Base-by-base conservation (phyloP, 2,113 vertebrate species). In the Dipodomys stephensi region DNA sequence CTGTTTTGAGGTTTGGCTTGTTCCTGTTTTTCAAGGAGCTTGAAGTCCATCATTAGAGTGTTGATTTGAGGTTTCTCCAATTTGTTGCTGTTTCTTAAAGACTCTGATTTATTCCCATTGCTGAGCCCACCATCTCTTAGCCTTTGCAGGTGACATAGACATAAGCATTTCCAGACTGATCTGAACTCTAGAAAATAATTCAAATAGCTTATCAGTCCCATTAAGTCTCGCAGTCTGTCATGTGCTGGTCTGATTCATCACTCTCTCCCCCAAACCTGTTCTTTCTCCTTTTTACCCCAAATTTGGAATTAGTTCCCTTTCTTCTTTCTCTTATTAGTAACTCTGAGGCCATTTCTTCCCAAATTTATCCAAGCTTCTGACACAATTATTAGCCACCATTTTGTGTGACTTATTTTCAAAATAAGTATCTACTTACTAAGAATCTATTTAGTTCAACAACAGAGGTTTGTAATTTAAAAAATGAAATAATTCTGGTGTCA, bases 381-480 rank as follows among this genome's bases (percentile, higher is more conserved):
- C 32, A 87, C 32, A 78, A 35, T 67, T 65, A 77, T 87, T 77
- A 67, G 12, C 49, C 79, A 53, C 39, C 60, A 19, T 25, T 86
- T 9, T 60, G 23, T 82, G 28, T 39, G 76, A 67, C 35, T 90
- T 23, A 73, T 90, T 92, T 87, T 13, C 35, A 67, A 84, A 57
- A 44, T 53, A 80, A 73, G 20, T 6, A 13, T 72, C 32, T 72
- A 49, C 25, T 53, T 77, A 78, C 53, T 57, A 57, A 57, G 15
- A 13, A 57, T 72, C 32, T 72, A 49, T 16, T 32, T 78, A 78
- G 22, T 62, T 87, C 82, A 83, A 74, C 30, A 73, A 53, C 67
- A 78, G 60, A 81, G 39, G 39, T 82, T 94, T 73, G 77, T 35
- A 94, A 90, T 67, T 83, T 39, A 39, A 86, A 49, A 89, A 60